Evolutionary conservation across 2,888 invertebrate species (phyloP).

Genomic region (Biston stratarius): DNA sequence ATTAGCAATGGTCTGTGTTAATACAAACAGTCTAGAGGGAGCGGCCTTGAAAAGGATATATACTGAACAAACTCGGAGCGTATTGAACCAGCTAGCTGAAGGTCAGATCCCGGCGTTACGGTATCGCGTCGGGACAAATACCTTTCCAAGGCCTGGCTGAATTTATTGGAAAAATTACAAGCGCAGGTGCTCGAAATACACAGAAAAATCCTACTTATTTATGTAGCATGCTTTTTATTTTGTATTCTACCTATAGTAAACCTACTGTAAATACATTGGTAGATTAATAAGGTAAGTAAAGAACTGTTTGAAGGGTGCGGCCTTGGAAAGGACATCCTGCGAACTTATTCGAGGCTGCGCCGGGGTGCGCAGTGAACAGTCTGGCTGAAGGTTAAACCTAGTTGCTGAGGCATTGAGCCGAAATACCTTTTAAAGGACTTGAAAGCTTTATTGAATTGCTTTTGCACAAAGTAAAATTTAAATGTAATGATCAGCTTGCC

Average conservation of each 20-base stretch:
- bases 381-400: conserved; percentile 60
- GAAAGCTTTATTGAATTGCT: conserved; percentile 18
- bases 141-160: conserved; percentile 31
- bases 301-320: conserved; percentile 12
- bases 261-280: neutral
- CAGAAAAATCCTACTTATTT: conserved; percentile 7
- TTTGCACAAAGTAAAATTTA: neutral
- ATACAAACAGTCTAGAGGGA: conserved; percentile 57
- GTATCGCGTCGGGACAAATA: conserved; percentile 22
- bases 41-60: conserved; percentile 72
- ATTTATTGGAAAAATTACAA: conserved; percentile 35
- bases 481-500: too few species aligned
- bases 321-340: conserved; percentile 27
- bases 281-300: neutral
- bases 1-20: conserved; percentile 44
- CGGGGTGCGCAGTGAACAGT: conserved; percentile 66
- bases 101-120: conserved; percentile 53
- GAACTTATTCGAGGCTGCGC: conserved; percentile 50
- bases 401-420: conserved; percentile 25
- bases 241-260: too few species aligned
- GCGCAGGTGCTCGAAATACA: conserved; percentile 21
- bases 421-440: conserved; percentile 25
- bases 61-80: conserved; percentile 58
- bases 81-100: conserved; percentile 72
- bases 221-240: neutral